Conservation (phyloP, 1,140 invertebrate species). For the Littorina saxatilis region DNA sequence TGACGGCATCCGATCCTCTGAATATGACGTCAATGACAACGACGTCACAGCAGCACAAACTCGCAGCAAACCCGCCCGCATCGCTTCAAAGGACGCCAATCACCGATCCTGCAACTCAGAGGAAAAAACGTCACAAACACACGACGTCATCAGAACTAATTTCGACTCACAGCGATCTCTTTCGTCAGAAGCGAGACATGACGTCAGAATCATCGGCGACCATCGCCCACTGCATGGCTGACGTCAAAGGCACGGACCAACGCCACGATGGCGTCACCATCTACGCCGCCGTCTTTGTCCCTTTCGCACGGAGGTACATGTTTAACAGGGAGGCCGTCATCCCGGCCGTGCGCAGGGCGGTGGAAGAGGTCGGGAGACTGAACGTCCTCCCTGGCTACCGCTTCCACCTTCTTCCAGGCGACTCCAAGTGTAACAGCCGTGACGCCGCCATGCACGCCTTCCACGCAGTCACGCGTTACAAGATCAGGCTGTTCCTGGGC, state of each 20-base stretch:
- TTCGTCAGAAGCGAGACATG: neutral
- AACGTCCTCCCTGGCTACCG: slow-evolving; percentile 36
- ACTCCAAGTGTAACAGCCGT: slow-evolving; percentile 71
- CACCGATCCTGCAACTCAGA: too few relatives aligned
- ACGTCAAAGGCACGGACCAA: neutral
- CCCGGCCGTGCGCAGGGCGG: slow-evolving; percentile 57
- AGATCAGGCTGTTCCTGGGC: slow-evolving; percentile 88
- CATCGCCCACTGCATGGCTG: neutral
- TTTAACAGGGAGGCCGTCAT: slow-evolving; percentile 49
- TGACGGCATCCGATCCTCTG: neutral
- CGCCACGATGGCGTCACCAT: neutral
- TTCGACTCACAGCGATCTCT: too few relatives aligned
- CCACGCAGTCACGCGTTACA: slow-evolving; percentile 58
- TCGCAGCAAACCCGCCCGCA: too few relatives aligned
- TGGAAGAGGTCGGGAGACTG: slow-evolving; percentile 14
- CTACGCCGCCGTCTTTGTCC: slow-evolving; percentile 41
- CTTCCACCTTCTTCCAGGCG: slow-evolving; percentile 57
- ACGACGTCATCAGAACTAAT: too few relatives aligned
- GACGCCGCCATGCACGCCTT: slow-evolving; percentile 71
- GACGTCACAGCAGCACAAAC: too few relatives aligned
- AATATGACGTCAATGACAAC: too few relatives aligned
- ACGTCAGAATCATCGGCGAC: neutral
- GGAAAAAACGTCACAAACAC: too few relatives aligned
- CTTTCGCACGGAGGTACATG: slow-evolving; percentile 18
- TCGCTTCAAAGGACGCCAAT: too few relatives aligned